These are phyloP conservation scores for Trinectes maculatus DNA, from an alignment of 2,113 vertebrate species.

Conservation along the genomic window DNA sequence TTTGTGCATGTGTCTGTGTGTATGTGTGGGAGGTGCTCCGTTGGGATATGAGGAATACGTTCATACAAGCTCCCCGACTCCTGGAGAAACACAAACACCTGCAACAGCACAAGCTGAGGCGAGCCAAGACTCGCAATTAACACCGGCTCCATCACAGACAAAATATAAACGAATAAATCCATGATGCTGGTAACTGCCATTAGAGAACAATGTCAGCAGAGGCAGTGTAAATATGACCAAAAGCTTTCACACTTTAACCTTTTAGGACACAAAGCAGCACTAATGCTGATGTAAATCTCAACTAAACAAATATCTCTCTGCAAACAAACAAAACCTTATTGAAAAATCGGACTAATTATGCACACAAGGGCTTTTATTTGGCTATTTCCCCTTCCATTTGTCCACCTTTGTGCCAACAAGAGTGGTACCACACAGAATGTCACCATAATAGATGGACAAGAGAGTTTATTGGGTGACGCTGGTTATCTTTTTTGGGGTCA, in stretches of 20 bases:
- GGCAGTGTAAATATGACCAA: slow-evolving; percentile 10
- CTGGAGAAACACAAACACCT: slow-evolving; percentile 1
- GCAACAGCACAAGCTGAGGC: slow-evolving; percentile 11
- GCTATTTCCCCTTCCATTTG: neutral
- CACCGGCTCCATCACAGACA: neutral
- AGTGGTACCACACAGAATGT: slow-evolving; percentile 7
- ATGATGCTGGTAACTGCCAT: neutral
- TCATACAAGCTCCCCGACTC: slow-evolving; percentile 3
- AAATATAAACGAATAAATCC: neutral
- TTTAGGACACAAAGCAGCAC: neutral
- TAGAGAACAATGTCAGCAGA: slow-evolving; percentile 3
- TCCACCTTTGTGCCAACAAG: neutral
- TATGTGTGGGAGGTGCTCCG: slow-evolving; percentile 10
- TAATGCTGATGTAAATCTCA: neutral
- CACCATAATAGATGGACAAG: slow-evolving; percentile 5
- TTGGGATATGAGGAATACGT: slow-evolving; percentile 35
- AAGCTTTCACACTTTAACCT: neutral
- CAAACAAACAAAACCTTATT: neutral
- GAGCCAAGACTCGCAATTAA: slow-evolving; percentile 28
- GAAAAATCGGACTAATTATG: neutral
- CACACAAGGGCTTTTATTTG: neutral
- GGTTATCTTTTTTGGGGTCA: slow-evolving; percentile 67
- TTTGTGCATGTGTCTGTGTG: slow-evolving; percentile 13
- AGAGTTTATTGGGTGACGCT: slow-evolving; percentile 45
- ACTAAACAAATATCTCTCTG: neutral